phyloP scores from a whole-genome alignment of 2,797 vertebrate genomes.

The Pristis pectinata region DNA sequence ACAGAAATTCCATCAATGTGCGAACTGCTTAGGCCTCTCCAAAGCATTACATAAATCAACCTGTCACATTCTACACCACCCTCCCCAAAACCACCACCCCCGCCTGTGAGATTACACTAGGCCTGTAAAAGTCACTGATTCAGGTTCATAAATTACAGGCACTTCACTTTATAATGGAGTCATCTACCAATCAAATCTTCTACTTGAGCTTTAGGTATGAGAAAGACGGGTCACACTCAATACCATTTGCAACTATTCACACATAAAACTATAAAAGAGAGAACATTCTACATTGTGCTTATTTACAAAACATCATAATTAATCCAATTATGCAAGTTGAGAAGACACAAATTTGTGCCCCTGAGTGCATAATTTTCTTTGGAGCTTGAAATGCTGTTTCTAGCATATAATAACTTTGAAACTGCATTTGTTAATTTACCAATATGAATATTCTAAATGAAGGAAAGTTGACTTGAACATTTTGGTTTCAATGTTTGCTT shows the following conservation, averaged over 20 bases:
- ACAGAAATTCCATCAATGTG: background rate
- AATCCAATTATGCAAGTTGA: constrained; percentile 64
- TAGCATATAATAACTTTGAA: constrained; percentile 8
- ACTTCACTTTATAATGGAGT: constrained; percentile 68
- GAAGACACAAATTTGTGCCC: constrained; percentile 61
- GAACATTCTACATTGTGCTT: constrained; percentile 71
- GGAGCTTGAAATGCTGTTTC: constrained; percentile 28
- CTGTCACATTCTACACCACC: background rate
- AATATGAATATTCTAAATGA: background rate
- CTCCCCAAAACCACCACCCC: background rate
- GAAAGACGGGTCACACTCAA: constrained; percentile 54
- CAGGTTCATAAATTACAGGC: constrained; percentile 66
- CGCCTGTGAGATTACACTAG: background rate
- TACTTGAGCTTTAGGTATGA: constrained; percentile 61
- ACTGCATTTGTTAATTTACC: constrained; percentile 16
- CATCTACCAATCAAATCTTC: constrained; percentile 60
- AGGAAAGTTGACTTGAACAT: constrained; percentile 14
- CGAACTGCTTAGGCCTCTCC: background rate
- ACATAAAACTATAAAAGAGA: constrained; percentile 12
- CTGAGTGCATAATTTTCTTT: constrained; percentile 36
- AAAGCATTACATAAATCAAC: background rate
- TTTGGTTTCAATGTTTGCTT: constrained; percentile 6
- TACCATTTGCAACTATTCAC: background rate
- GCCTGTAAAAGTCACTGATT: constrained; percentile 66
- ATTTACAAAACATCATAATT: constrained; percentile 73